Evolutionary conservation across 53 echinoderm and acorn worm genomes (phyloP).

Genomic region (Zoroaster sp.): DNA sequence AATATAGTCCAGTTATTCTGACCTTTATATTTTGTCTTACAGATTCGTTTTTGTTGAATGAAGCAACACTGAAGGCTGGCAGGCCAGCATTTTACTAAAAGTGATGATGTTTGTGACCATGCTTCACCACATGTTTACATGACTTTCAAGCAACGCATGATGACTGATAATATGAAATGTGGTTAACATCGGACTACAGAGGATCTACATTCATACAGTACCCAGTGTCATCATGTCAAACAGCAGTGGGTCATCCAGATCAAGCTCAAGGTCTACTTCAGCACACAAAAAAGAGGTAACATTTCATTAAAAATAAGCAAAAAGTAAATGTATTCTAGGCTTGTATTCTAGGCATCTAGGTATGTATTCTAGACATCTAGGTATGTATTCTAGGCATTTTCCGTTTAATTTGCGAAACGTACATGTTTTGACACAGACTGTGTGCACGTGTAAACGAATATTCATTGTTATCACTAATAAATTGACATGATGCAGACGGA

Average conservation of each 20-base stretch:
- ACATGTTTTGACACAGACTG: neutral
- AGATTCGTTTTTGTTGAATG: neutral
- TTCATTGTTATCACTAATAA: too few species aligned
- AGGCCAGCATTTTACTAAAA: too few species aligned
- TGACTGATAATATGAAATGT: neutral
- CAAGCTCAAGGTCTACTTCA: conserved; percentile 35
- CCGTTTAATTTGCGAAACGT: neutral
- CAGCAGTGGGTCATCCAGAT: conserved; percentile 36
- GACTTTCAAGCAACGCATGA: neutral
- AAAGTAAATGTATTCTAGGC: neutral
- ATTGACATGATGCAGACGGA: too few species aligned
- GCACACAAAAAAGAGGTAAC: conserved; percentile 41
- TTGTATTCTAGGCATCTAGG: too few species aligned
- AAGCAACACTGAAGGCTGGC: too few species aligned
- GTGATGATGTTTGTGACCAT: neutral
- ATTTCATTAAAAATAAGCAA: neutral
- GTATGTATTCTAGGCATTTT: too few species aligned
- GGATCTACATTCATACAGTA: neutral
- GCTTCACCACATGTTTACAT: neutral
- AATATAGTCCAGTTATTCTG: neutral
- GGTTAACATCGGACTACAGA: neutral
- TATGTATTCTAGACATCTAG: too few species aligned
- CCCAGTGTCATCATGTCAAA: neutral
- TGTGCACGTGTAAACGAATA: neutral
- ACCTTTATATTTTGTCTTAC: neutral